phyloP scores from a whole-genome alignment of 2,113 vertebrate genomes.

The Epinephelus cyanopodus region DNA sequence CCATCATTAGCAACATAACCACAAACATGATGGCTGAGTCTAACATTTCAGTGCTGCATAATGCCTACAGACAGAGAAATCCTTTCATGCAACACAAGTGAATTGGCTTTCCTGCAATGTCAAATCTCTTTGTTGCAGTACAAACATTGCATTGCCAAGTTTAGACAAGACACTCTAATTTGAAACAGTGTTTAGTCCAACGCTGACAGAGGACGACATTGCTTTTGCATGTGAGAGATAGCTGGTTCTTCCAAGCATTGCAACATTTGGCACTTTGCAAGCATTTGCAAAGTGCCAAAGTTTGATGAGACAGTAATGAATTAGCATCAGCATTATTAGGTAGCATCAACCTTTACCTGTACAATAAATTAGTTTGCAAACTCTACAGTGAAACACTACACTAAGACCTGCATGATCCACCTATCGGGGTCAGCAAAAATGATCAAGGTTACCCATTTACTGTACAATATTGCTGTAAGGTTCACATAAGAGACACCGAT shows the following conservation, averaged over 20 bases:
- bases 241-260: not conserved
- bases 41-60: conserved; percentile 10
- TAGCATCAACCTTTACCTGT: not conserved
- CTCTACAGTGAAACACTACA: not conserved
- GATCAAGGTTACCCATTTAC: no score
- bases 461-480: no score
- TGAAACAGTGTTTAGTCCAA: conserved; percentile 10
- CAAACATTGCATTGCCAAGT: conserved; percentile 23
- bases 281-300: not conserved
- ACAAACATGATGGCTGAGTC: conserved; percentile 14
- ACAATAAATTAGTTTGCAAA: not conserved
- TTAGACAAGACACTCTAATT: conserved; percentile 24
- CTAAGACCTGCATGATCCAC: no score
- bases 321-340: no score
- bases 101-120: not conserved
- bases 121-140: not conserved
- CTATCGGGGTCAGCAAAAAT: no score
- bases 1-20: not conserved
- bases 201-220: not conserved
- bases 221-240: not conserved
- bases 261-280: no score
- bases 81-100: not conserved
- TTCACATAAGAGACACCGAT: no score
- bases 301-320: not conserved
- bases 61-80: conserved; percentile 18